Evolutionary conservation across 2,797 vertebrate species (phyloP).

Genomic region (Cichlasoma orientale): DNA sequence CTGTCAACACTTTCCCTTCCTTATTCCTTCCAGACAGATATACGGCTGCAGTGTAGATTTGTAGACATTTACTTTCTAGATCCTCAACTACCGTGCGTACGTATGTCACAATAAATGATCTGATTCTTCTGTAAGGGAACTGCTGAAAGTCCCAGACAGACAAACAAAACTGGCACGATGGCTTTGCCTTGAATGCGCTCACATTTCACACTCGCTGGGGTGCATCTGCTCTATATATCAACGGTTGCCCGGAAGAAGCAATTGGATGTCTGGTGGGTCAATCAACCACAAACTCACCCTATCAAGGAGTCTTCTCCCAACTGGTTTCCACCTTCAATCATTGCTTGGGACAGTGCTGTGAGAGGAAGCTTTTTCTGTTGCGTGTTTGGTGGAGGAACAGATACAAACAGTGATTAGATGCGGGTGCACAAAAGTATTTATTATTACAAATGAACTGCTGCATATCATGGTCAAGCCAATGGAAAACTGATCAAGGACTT

Average conservation of each 20-base stretch:
- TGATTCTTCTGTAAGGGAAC: conserved; percentile 13
- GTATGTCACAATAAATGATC: not conserved
- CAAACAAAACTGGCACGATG: conserved; percentile 26
- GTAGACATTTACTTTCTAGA: conserved; percentile 55
- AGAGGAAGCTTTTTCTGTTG: conserved; percentile 94
- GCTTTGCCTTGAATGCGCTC: conserved; percentile 41
- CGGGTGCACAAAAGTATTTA: not conserved
- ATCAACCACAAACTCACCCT: conserved; percentile 83
- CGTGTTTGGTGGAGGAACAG: conserved; percentile 26
- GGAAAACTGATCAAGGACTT: conserved; percentile 57
- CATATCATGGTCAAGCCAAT: conserved; percentile 35
- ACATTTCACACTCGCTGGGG: conserved; percentile 45
- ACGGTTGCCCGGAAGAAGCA: conserved; percentile 14
- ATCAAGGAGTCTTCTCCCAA: conserved; percentile 93
- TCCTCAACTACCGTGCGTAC: conserved; percentile 33
- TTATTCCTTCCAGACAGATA: conserved; percentile 49
- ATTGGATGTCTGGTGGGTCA: conserved; percentile 34
- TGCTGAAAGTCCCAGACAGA: conserved; percentile 31
- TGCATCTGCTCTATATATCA: conserved; percentile 38
- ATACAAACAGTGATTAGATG: conserved; percentile 26
- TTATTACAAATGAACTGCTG: not conserved
- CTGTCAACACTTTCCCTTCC: conserved; percentile 58
- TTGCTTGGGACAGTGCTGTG: conserved; percentile 91
- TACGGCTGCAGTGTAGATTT: not conserved
- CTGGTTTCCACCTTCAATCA: conserved; percentile 91